Conservation (phyloP, 1,140 invertebrate genomes). For the Drosophila ercepeae region DNA sequence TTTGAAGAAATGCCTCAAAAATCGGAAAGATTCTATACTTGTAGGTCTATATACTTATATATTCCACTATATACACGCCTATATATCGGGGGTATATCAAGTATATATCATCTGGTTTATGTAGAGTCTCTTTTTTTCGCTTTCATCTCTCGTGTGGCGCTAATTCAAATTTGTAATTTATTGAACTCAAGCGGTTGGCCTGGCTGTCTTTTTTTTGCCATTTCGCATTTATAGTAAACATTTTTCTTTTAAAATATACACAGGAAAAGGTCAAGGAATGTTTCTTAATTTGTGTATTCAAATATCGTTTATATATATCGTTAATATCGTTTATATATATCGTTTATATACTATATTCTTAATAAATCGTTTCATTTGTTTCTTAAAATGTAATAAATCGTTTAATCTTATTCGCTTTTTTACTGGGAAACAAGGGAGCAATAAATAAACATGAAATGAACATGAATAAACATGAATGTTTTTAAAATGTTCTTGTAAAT, state of each 20-base stretch:
- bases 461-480: too few relatives aligned
- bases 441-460: not conserved
- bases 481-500: too few relatives aligned
- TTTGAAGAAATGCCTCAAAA: slow-evolving; percentile 53
- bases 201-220: slow-evolving; percentile 19
- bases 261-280: slow-evolving; percentile 26
- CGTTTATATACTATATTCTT: too few relatives aligned
- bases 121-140: slow-evolving; percentile 19
- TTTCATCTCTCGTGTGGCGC: slow-evolving; percentile 51
- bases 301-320: too few relatives aligned
- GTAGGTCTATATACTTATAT: slow-evolving; percentile 18
- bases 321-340: too few relatives aligned
- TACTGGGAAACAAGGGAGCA: not conserved
- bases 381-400: slow-evolving; percentile 29
- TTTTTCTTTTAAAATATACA: slow-evolving; percentile 7
- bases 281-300: slow-evolving; percentile 18
- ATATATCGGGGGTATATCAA: too few relatives aligned
- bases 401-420: slow-evolving; percentile 2
- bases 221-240: slow-evolving; percentile 31
- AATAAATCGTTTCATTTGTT: too few relatives aligned
- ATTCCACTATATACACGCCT: not conserved
- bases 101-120: slow-evolving; percentile 47
- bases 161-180: slow-evolving; percentile 60
- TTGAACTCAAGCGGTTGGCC: slow-evolving; percentile 61
- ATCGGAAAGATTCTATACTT: slow-evolving; percentile 23